Base-by-base conservation (phyloP, 2,888 invertebrate genomes). In the Scaptomyza polygonia region DNA sequence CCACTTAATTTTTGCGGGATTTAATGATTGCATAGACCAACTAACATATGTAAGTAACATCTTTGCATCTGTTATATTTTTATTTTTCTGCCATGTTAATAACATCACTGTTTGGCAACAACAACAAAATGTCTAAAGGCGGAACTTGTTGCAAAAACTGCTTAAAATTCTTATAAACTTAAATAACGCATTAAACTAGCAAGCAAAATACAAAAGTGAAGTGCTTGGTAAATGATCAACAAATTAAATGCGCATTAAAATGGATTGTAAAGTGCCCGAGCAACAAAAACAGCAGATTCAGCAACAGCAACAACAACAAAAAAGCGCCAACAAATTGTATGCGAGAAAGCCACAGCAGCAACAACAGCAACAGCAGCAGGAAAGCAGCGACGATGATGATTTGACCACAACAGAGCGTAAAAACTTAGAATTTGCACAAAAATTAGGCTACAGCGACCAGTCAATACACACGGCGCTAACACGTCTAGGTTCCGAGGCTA, bases 391-490 rank as follows among this genome's bases (percentile, higher is more conserved):
- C 52, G 84, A 84, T 45, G 87, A 83, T 59, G 77, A 67, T 34
- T 62, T 63, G 70, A 88, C 58, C 67, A 77, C 43, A 34, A 71
- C 71, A 32, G 83, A 88, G 39, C 80, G 88, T 39, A 83, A 86
- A 59, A 84, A 84, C 56, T 63, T 88, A n/a, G 97, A 98, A 91
- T 98, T 98, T 90, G 98, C 97, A 0, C 93, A 97, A 56, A 98
- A 97, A 92, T 92, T 98, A 73, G 98, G 98, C 42, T 99, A 98
- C 92, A 96, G 97, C 0, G 98, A 98, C 90, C 93, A 94, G 44
- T 93, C 97, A 69, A 96, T 98, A 6, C 95, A 96, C 79, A 94
- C 95, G 1, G 98, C 97, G 0, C 91, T 98, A 42, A 94, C 95
- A 77, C 96, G 96, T 81, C 92, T 98, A n/a, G 98, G 98, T 0